Base-by-base conservation (phyloP, 2,113 vertebrate genomes). In the Scytalopus superciliaris region DNA sequence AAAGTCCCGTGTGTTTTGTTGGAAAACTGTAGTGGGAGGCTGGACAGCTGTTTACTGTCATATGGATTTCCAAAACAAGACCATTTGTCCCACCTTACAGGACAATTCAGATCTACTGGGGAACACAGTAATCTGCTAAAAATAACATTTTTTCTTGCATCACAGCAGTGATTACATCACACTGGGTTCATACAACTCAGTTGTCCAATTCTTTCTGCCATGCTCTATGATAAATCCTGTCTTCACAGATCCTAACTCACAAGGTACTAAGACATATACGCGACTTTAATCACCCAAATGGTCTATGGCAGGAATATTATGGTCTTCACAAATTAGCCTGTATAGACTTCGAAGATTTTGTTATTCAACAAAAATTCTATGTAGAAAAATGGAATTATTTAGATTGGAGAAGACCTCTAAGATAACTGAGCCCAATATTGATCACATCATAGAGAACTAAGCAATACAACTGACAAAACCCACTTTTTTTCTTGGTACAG, bases 31-130 rank as follows among this genome's bases (percentile, higher is more conserved):
- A 79, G 17, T 10, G 44, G 24, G n/a, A 30, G 10, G 33, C 30
- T 80, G 22, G 86, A 47, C 17, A 92, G 30, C 7, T 87, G 33
- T 55, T 94, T 80, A 40, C 33, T 57, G 12, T 14, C 68, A 83
- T 14, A 24, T 86, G 67, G 44, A 27, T 40, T 55, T 93, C 81
- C 30, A 47, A 72, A 75, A 74, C 42, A 53, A 78, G 17, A 77
- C 10, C 37, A 67, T 42, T 22, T 3, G 0, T 27, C 37, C 6
- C 39, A 81, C 18, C 1, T 60, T 40, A 42, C 4, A 45, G 42
- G 42, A 23, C 78, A 87, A 55, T 89, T 72, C 44, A 59, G 8
- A 57, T 23, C 37, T 31, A 19, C 6, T 24, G 31, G 23, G 35
- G 10, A 78, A 37, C 22, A 30, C 1, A 76, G 17, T 44, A 30